Conservation (phyloP, 1,140 invertebrate genomes). For the Brachionus angularis region DNA sequence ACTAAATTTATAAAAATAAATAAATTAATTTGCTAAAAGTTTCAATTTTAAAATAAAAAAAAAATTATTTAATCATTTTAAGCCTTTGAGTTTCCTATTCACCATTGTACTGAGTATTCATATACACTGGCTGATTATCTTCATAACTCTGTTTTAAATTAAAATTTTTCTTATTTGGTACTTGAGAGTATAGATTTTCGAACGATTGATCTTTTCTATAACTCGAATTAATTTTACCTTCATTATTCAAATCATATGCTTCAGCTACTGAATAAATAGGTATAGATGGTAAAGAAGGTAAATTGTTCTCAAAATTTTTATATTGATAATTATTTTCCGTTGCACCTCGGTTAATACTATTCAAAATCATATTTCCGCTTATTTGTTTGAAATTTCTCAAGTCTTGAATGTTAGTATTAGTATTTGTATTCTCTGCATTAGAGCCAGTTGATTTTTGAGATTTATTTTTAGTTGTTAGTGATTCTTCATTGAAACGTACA, state of each 20-base stretch:
- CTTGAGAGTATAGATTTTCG: conserved; percentile 21
- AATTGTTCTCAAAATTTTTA: background rate
- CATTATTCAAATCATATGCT: conserved; percentile 7
- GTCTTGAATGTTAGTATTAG: conserved; percentile 21
- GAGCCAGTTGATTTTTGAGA: no score
- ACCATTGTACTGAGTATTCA: conserved; percentile 1
- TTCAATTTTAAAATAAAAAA: background rate
- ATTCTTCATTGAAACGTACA: conserved; percentile 20
- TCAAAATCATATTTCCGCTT: background rate
- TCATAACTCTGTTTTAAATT: background rate
- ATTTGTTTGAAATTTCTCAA: conserved; percentile 35
- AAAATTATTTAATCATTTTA: conserved; percentile 2
- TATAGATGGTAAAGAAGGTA: background rate
- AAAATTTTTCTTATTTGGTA: background rate
- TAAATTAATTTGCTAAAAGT: no score
- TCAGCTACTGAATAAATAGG: conserved; percentile 19
- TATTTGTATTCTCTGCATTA: background rate
- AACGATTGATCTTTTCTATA: conserved; percentile 21
- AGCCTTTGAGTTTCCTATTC: no score
- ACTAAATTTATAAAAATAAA: no score
- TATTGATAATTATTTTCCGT: conserved; percentile 6
- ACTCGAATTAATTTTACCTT: conserved; percentile 14
- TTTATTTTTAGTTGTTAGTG: background rate
- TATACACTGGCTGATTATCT: conserved; percentile 16
- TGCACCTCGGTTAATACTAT: background rate